Evolutionary conservation across 1,140 invertebrate genomes (phyloP), one percentile per base, ranked within the genome.

Genomic region (Drosophila varians): DNA sequence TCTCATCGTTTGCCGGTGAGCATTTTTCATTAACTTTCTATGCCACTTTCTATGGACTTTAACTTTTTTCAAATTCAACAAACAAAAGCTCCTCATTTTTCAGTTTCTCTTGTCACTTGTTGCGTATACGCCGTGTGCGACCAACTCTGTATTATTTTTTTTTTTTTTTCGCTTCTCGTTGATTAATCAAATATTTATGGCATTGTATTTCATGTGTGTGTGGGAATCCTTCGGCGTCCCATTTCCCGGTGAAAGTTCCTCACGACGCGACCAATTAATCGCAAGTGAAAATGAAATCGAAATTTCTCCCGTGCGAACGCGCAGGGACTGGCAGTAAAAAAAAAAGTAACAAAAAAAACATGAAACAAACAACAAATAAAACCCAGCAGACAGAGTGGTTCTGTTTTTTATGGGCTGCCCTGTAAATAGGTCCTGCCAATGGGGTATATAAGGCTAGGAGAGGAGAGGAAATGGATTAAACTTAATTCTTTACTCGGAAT

Each of bases 1-100:
- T 77, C 64, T 74, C 77, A 66, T 26, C 62, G 64, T 25, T 69
- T 45, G 51, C 52, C 26, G 23, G 62, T 38, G 65, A 70, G 64
- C 62, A 55, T 52, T 73, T 82, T 82, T 84, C 77, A 80, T 86
- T 84, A 87, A 73, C 80, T 84, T 64, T 71, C 62, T 70, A 72
- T 75, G 75, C 46, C 14, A 48, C 46, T 48, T n/a, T n/a, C 25
- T 18, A 77, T 84, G 68, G 28, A 55, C 77, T 77, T 80, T 47
- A 80, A 73, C 60, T 60, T 84, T 60, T 84, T 73, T 68, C 40
- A 64, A 75, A 58, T 58, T 56, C 28, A 42, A 42, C 36, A 48
- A 31, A 54, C 38, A 25, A 51, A 53, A 53, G 26, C 60, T 42
- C 57, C 31, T 55, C 28, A 31, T 16, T 47, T 19, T 6, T 43